Conservation (phyloP, 35 echinoderm and acorn worm species). For the Amphiura filiformis region DNA sequence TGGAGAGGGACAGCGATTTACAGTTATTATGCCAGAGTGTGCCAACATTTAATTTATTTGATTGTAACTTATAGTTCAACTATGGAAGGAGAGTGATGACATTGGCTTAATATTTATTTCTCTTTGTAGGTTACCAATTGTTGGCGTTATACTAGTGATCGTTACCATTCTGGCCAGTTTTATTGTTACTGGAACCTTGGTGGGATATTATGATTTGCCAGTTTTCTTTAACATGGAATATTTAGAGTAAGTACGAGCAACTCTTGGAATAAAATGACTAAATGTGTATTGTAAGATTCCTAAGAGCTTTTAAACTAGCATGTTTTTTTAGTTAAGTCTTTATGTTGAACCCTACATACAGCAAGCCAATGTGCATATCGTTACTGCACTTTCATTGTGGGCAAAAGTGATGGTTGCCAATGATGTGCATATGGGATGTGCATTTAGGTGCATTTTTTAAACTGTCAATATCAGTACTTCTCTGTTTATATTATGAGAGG, state of each 20-base stretch:
- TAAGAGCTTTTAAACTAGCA: neutral
- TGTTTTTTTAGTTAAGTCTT: neutral
- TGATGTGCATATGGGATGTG: no score
- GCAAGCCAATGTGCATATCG: neutral
- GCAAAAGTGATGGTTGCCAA: no score
- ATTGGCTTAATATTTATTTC: no score
- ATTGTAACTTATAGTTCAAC: neutral
- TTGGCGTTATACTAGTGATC: neutral
- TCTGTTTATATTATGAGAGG: no score
- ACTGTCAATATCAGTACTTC: no score
- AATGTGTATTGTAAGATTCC: neutral
- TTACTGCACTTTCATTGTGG: no score
- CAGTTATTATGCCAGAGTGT: no score
- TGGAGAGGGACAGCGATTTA: neutral
- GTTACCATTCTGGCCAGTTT: neutral
- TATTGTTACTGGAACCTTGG: neutral
- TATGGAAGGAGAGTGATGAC: neutral
- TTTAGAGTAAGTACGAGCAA: neutral
- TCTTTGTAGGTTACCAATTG: neutral
- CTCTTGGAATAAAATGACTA: neutral
- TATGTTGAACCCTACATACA: neutral
- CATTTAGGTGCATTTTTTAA: no score
- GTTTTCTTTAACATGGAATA: neutral
- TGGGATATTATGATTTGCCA: neutral
- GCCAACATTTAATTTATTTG: neutral